Conservation (phyloP, 2,113 vertebrate species). For the Pithys albifrons region DNA sequence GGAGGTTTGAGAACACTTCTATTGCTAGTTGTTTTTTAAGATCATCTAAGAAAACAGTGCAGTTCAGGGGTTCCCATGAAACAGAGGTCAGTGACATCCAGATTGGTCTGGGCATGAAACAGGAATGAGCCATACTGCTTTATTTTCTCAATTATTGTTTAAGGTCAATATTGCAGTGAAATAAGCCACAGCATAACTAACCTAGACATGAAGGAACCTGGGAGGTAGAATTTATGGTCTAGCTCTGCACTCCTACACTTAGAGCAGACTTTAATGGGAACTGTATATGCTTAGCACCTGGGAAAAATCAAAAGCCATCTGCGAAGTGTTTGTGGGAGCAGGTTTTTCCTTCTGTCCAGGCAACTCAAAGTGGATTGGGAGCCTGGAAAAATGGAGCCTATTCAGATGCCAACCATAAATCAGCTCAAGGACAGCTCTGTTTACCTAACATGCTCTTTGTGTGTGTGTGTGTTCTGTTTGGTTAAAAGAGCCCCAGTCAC, state of each 20-base stretch:
- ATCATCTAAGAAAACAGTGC: not conserved
- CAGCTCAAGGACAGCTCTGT: not conserved
- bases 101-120: fast-evolving
- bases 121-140: not conserved
- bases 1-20: not conserved
- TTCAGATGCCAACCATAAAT: not conserved
- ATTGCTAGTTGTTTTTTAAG: not conserved
- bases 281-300: not conserved
- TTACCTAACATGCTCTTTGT: not conserved
- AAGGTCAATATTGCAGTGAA: slow-evolving; percentile 26
- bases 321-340: not conserved
- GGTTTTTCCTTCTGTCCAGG: not conserved
- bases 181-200: not conserved
- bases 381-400: not conserved
- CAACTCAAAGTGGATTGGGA: not conserved
- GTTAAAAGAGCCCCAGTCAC: not conserved
- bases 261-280: not conserved
- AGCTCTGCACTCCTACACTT: not conserved
- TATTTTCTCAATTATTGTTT: slow-evolving; percentile 26
- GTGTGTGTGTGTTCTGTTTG: not conserved
- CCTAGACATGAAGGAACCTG: not conserved
- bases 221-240: slow-evolving; percentile 3
- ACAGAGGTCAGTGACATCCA: not conserved
- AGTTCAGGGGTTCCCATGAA: not conserved
- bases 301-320: slow-evolving; percentile 15